phyloP scores from a whole-genome alignment of 30 jellyfish, hydroid and myxozoan genomes.

The Aurelia aurita complex sp. Pacific region DNA sequence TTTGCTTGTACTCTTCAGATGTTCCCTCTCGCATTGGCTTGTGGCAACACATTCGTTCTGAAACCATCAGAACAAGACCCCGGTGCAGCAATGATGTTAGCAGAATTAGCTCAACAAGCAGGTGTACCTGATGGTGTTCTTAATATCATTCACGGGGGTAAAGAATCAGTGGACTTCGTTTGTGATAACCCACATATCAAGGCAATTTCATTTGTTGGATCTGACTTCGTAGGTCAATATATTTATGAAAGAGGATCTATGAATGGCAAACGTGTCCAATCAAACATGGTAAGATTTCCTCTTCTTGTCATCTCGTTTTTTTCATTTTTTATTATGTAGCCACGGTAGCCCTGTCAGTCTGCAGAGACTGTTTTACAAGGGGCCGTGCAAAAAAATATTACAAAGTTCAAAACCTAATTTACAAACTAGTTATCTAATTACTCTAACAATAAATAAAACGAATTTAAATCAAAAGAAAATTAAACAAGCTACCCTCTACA shows the following conservation, averaged over 20 bases:
- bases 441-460: no score
- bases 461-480: no score
- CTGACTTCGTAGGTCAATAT: conserved; percentile 88
- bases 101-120: conserved; percentile 87
- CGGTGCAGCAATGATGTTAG: conserved; percentile 96
- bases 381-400: no score
- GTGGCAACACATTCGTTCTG: conserved; percentile 91
- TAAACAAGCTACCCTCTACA: no score
- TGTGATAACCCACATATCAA: conserved; percentile 83
- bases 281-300: conserved; percentile 64
- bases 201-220: conserved; percentile 95
- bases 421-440: no score
- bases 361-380: no score
- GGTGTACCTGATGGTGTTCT: conserved; percentile 98
- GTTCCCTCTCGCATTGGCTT: conserved; percentile 93
- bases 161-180: conserved; percentile 90
- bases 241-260: conserved; percentile 85
- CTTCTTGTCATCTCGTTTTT: no score
- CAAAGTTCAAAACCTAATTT: no score
- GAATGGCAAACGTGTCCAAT: conserved; percentile 94
- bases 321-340: no score
- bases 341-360: no score
- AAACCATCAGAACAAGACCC: conserved; percentile 99
- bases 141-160: conserved; percentile 95
- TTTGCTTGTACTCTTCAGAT: conserved; percentile 39